Evolutionary conservation across 1,140 invertebrate genomes (phyloP).

Genomic region (Physella acuta): DNA sequence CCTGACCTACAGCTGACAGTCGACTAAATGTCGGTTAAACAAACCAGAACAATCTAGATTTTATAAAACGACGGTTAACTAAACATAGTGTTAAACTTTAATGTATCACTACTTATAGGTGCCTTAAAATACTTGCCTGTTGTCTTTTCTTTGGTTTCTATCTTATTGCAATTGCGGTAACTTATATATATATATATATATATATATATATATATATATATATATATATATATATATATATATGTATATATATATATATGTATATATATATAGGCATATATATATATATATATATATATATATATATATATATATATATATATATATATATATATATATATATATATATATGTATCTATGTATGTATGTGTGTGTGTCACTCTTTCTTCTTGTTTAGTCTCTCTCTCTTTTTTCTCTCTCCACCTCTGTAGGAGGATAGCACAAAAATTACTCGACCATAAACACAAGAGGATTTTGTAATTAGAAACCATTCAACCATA

Average conservation of each 20-base stretch:
- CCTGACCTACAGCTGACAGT: no score
- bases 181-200: neutral
- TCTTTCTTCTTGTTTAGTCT: neutral
- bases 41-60: no score
- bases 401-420: neutral
- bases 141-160: no score
- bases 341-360: neutral
- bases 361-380: neutral
- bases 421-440: neutral
- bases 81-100: no score
- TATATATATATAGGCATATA: neutral
- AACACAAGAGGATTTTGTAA: no score
- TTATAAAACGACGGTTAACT: no score
- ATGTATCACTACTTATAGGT: no score
- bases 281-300: neutral
- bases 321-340: neutral
- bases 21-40: no score
- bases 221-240: neutral
- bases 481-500: no score
- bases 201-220: neutral
- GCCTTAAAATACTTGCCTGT: no score
- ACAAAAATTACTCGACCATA: neutral
- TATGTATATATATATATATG: neutral
- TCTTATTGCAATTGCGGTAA: no score
- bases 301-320: neutral